Evolutionary conservation across 2,888 invertebrate species (phyloP).

Genomic region (Lobophora halterata): DNA sequence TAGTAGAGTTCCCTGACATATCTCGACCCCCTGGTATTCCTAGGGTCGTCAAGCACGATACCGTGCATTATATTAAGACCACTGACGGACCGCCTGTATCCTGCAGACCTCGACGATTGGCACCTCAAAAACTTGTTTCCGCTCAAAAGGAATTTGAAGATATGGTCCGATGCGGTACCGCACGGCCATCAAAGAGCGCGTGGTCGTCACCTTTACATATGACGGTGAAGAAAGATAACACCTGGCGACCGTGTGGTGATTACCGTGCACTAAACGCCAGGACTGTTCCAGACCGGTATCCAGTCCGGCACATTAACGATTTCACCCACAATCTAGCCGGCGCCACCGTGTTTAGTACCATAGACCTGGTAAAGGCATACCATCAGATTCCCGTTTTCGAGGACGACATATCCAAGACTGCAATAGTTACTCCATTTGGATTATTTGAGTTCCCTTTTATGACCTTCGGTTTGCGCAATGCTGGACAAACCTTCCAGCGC

Average conservation of each 20-base stretch:
- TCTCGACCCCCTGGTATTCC: background rate
- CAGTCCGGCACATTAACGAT: constrained; percentile 11
- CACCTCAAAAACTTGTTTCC: constrained; percentile 12
- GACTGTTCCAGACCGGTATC: constrained; percentile 12
- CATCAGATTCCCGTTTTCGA: background rate
- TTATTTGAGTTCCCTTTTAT: background rate
- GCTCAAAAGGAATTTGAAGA: constrained; percentile 11
- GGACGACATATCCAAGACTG: background rate
- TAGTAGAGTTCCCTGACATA: background rate
- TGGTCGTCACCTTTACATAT: constrained; percentile 18
- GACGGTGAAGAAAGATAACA: constrained; percentile 11
- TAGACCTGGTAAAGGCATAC: constrained; percentile 1
- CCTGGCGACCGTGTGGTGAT: constrained; percentile 21
- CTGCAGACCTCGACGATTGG: constrained; percentile 10
- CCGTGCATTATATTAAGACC: constrained; percentile 18
- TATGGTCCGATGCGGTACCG: constrained; percentile 3
- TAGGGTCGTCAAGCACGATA: constrained; percentile 9
- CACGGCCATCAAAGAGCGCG: constrained; percentile 15
- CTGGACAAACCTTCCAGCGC: constrained; percentile 48
- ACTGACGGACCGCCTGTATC: constrained; percentile 20
- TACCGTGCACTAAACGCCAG: constrained; percentile 11
- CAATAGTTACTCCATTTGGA: background rate
- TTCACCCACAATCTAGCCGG: background rate
- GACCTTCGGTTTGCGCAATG: constrained; percentile 45
- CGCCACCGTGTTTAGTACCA: background rate